phyloP scores from a whole-genome alignment of 2,797 vertebrate species.

The Spondyliosoma cantharus region DNA sequence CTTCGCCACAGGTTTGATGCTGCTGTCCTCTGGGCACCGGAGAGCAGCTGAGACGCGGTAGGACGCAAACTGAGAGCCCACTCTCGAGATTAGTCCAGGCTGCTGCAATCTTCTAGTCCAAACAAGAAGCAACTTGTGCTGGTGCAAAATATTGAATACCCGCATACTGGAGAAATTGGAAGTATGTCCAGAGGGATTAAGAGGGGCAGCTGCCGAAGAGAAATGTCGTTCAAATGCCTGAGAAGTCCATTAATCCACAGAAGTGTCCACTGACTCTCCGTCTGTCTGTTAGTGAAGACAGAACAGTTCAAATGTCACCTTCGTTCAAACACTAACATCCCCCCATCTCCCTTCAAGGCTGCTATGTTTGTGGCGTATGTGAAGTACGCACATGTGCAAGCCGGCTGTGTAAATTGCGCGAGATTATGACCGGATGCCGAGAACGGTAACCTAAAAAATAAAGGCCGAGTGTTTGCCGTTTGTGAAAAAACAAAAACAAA shows the following conservation, averaged over 20 bases:
- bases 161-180: slow-evolving; percentile 45
- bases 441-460: slow-evolving; percentile 41
- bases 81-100: not conserved
- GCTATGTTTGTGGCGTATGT: not conserved
- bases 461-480: slow-evolving; percentile 9
- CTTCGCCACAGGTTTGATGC: slow-evolving; percentile 39
- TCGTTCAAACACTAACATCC: not conserved
- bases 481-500: no score
- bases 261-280: not conserved
- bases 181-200: not conserved
- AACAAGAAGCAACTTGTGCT: slow-evolving; percentile 27
- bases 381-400: slow-evolving; percentile 36
- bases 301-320: not conserved
- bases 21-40: slow-evolving; percentile 63
- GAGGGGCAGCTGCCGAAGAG: not conserved
- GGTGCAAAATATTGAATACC: slow-evolving; percentile 13
- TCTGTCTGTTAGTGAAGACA: not conserved
- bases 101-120: slow-evolving; percentile 3
- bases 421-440: slow-evolving; percentile 14
- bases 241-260: slow-evolving; percentile 1
- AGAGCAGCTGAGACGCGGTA: slow-evolving; percentile 76
- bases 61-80: slow-evolving; percentile 54
- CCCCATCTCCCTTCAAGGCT: accelerated
- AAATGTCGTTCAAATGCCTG: not conserved
- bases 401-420: accelerated